A percentile compares a stretch with the other conserved stretches of the same genome.
Conservation (phyloP, 2,888 invertebrate species). For the Rotaria magnacalcarata region DNA sequence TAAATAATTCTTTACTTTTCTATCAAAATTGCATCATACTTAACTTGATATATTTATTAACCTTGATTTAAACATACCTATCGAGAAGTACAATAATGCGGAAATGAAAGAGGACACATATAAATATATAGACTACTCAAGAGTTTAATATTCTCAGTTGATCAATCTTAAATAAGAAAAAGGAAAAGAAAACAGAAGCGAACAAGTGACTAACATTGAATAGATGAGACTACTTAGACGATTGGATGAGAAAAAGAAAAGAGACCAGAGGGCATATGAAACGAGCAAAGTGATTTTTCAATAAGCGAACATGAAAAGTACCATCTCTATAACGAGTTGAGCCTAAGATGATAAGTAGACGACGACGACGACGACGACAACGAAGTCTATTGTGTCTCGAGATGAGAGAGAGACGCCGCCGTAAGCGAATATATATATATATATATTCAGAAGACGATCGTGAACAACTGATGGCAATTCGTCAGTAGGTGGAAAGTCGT, state of each 20-base stretch:
- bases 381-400: constrained; percentile 6
- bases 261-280: constrained; percentile 17
- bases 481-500: constrained; percentile 21
- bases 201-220: constrained; percentile 31
- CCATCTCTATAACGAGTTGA: constrained; percentile 17
- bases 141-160: constrained; percentile 11
- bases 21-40: constrained; percentile 8
- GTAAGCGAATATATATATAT: neutral
- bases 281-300: constrained; percentile 26
- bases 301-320: constrained; percentile 29
- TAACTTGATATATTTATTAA: neutral
- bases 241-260: constrained; percentile 22
- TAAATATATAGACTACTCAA: neutral
- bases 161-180: neutral
- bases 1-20: neutral
- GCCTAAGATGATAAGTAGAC: constrained; percentile 24
- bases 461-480: constrained; percentile 26
- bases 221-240: constrained; percentile 31
- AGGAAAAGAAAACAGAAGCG: neutral
- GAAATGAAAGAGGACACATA: neutral
- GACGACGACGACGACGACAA: neutral
- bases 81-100: neutral
- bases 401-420: neutral
- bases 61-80: neutral
- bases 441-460: neutral